These are phyloP conservation scores for Ethmia dodecea DNA, from an alignment of 2,888 invertebrate genomes.

Conservation along the genomic window DNA sequence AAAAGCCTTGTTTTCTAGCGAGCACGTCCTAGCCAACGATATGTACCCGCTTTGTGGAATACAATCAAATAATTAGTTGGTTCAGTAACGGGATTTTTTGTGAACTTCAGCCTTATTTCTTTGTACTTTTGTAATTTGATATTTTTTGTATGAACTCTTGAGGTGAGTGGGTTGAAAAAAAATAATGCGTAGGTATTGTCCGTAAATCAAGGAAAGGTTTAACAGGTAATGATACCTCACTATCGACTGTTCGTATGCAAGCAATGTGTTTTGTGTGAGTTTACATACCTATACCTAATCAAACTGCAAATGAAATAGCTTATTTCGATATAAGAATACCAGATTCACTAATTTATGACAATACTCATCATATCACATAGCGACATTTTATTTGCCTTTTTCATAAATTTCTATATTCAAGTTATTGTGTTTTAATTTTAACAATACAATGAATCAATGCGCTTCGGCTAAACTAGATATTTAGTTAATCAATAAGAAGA, in stretches of 20 bases:
- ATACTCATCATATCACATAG: no score
- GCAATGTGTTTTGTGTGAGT: conserved; percentile 5
- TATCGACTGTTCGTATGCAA: conserved; percentile 26
- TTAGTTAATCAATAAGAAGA: no score
- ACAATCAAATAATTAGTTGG: conserved; percentile 73
- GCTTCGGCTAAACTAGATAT: no score
- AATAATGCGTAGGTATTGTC: conserved; percentile 41
- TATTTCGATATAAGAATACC: no score
- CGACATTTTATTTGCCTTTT: no score
- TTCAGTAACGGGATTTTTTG: conserved; percentile 62
- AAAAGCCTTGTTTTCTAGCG: conserved; percentile 65
- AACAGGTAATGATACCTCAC: conserved; percentile 20
- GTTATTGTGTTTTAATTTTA: no score
- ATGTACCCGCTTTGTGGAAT: conserved; percentile 39
- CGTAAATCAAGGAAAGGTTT: conserved; percentile 33
- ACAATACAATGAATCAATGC: no score
- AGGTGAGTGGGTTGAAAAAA: conserved; percentile 41
- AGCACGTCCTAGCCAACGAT: conserved; percentile 50
- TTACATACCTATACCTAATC: conserved; percentile 18
- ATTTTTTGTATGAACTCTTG: conserved; percentile 60
- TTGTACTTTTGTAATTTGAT: conserved; percentile 70
- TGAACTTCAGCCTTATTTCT: conserved; percentile 46
- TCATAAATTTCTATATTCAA: no score
- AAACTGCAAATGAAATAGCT: no score
- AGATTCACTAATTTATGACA: no score